Conservation (phyloP, 2,113 vertebrate genomes). For the Ammospiza caudacuta region DNA sequence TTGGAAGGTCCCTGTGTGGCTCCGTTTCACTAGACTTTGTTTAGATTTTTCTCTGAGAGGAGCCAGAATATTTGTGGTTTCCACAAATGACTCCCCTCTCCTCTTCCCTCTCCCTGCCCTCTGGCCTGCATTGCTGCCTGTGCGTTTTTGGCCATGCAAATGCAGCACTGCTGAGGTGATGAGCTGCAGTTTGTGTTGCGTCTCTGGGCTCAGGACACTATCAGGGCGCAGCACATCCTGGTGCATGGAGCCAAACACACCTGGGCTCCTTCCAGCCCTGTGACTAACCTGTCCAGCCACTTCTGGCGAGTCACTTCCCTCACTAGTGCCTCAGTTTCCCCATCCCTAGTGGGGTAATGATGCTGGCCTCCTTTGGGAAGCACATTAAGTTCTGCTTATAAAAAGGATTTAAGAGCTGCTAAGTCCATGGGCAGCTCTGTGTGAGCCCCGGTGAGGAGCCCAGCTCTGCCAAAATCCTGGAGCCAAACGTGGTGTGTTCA, state of each 20-base stretch:
- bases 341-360: slow-evolving; percentile 1
- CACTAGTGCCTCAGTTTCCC: slow-evolving; percentile 48
- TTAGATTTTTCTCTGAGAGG: background rate
- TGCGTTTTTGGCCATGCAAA: background rate
- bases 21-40: background rate
- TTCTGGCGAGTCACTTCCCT: slow-evolving; percentile 31
- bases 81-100: background rate
- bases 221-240: background rate
- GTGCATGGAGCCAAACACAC: background rate
- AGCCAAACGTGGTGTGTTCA: background rate
- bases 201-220: background rate
- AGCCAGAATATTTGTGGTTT: slow-evolving; percentile 22
- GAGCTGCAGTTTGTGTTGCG: background rate
- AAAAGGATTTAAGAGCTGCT: background rate
- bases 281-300: background rate
- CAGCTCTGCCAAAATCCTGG: background rate
- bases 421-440: background rate
- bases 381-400: slow-evolving; percentile 18
- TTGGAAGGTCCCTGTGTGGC: background rate
- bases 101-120: slow-evolving; percentile 30
- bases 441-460: background rate
- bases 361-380: slow-evolving; percentile 28
- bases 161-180: background rate
- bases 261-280: slow-evolving; percentile 24
- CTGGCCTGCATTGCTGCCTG: background rate